These are phyloP conservation scores for Candoia aspera DNA, from an alignment of 2,113 vertebrate genomes.

Conservation along the genomic window DNA sequence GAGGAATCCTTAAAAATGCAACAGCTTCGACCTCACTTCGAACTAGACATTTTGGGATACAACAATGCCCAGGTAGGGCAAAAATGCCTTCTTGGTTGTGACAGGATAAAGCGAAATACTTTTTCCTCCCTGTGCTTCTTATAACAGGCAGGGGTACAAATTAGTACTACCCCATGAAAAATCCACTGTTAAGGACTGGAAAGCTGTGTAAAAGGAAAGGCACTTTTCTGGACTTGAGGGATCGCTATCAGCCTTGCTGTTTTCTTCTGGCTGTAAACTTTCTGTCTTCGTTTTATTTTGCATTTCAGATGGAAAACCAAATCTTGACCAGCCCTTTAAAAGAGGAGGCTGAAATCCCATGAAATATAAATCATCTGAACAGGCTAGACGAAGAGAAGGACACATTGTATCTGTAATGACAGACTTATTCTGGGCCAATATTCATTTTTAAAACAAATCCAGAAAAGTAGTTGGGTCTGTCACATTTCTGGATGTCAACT, in stretches of 20 bases:
- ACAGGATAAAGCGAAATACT: background rate
- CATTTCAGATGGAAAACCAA: background rate
- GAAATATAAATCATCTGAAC: background rate
- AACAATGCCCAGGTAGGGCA: too few species aligned
- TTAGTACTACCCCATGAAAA: background rate
- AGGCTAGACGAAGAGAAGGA: background rate
- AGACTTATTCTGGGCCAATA: background rate
- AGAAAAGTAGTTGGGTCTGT: background rate
- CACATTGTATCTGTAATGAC: background rate
- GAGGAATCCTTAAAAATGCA: background rate
- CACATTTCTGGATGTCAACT: background rate
- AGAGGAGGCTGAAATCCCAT: background rate
- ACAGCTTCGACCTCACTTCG: background rate
- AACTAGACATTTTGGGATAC: background rate
- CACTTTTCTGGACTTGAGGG: background rate
- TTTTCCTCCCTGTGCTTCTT: background rate
- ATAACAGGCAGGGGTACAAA: background rate
- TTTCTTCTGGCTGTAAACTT: background rate
- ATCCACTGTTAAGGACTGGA: background rate
- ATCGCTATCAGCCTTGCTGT: background rate
- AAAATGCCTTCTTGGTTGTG: background rate
- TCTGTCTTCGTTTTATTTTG: background rate
- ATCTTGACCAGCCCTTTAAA: background rate
- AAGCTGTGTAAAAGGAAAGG: background rate
- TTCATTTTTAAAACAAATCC: background rate